Evolutionary conservation across 2,888 invertebrate species (phyloP), one percentile per base, ranked within the genome.

Genomic region (Diloba caeruleocephala): DNA sequence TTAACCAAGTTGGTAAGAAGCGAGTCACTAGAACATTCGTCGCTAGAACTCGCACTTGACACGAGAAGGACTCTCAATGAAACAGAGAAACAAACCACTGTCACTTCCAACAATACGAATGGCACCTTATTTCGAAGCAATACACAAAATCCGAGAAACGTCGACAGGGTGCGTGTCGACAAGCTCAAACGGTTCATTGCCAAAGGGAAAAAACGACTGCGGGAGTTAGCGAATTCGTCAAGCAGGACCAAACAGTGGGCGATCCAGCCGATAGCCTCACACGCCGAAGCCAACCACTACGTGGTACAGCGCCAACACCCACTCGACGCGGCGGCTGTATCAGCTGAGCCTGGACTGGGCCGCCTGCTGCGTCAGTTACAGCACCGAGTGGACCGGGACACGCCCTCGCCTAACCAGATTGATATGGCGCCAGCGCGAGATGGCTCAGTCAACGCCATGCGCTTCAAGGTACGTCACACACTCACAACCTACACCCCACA

Each of bases 371-470:
- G 49, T 3, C 8, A 5, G 12, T n/a, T n/a, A n/a, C n/a, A n/a
- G n/a, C n/a, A n/a, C n/a, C n/a, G 17, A 26, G 7, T 9, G 31
- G 2, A 10, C 26, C 8, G 38, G 13, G 8, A 25, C 37, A 41
- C 48, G 56, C 29, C 79, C 63, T 3, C 49, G 23, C 39, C 72
- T 0, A 63, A 71, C 6, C 52, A 77, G 57, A 66, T 89, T 12
- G 89, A 89, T 72, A 84, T 88, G 89, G 77, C 85, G 8, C 81
- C 85, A 0, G 89, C 88, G 0, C 70, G 56, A 8, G 88, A 88
- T 1, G 75, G 69, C 0, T 54, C 66, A 12, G 33, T 88, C 1
- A 66, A 80, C 28, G 12, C 45, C 2, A 50, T 82, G 46, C 69
- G 88, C 13, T 2, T 64, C 0, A 81, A 79, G 77, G 88, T 86